phyloP scores from a whole-genome alignment of 1,140 invertebrate species.

The Aricia agestis region DNA sequence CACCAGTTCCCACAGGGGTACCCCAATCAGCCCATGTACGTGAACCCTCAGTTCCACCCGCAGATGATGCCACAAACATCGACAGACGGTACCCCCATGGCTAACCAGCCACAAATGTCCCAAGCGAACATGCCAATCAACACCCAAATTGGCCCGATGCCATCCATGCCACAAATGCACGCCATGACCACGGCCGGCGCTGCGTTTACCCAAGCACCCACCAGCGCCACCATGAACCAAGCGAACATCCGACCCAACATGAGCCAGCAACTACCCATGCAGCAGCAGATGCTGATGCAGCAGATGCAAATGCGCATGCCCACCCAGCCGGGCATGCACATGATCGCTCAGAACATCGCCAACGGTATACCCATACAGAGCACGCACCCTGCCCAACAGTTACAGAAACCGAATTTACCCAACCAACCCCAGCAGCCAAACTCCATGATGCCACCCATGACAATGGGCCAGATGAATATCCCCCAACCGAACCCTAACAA shows the following conservation, averaged over 20 bases:
- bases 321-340: constrained; percentile 57
- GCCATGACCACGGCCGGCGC: constrained; percentile 49
- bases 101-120: constrained; percentile 56
- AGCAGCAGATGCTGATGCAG: constrained; percentile 64
- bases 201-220: constrained; percentile 42
- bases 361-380: constrained; percentile 45
- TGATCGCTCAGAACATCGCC: constrained; percentile 45
- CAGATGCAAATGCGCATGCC: constrained; percentile 67
- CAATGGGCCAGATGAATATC: constrained; percentile 48
- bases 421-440: constrained; percentile 54
- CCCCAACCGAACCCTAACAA: constrained; percentile 49
- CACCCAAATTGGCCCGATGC: constrained; percentile 47
- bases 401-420: constrained; percentile 53
- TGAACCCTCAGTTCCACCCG: constrained; percentile 58
- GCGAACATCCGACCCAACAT: constrained; percentile 42
- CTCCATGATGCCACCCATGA: constrained; percentile 54
- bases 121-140: constrained; percentile 55
- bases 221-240: constrained; percentile 47
- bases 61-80: constrained; percentile 55
- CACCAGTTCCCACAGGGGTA: constrained; percentile 65
- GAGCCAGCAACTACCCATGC: constrained; percentile 47
- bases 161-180: constrained; percentile 57
- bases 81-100: constrained; percentile 43
- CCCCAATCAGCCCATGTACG: constrained; percentile 64
- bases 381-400: constrained; percentile 40